phyloP scores from a whole-genome alignment of 23 tunicate species.

The Styela clava region DNA sequence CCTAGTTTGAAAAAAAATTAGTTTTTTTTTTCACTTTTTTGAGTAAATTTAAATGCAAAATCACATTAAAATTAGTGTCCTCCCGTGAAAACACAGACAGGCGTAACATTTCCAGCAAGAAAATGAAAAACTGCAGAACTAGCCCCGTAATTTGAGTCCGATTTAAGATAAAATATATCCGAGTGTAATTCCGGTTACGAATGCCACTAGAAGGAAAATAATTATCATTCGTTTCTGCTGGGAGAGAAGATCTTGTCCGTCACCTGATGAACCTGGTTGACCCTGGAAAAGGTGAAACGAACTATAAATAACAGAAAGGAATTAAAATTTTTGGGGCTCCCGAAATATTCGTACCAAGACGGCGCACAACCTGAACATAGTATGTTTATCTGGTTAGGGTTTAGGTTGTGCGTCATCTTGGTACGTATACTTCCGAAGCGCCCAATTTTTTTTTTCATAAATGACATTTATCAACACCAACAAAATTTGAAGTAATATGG shows the following conservation, averaged over 20 bases:
- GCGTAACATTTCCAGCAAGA: not conserved
- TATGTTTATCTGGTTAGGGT: too few species aligned
- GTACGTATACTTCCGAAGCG: too few species aligned
- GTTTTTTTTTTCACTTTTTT: not conserved
- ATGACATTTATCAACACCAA: not conserved
- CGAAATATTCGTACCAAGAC: too few species aligned
- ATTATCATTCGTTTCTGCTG: constrained; percentile 26
- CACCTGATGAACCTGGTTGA: not conserved
- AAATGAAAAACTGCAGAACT: not conserved
- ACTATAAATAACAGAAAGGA: not conserved
- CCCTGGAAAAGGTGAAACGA: constrained; percentile 15
- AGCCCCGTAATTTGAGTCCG: not conserved
- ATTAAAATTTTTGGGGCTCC: too few species aligned
- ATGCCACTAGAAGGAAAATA: constrained; percentile 17
- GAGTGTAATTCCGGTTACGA: constrained; percentile 29
- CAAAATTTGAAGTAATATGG: too few species aligned
- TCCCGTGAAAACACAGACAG: not conserved
- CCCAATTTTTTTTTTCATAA: too few species aligned
- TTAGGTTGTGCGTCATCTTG: too few species aligned
- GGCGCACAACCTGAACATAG: too few species aligned
- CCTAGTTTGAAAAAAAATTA: not conserved
- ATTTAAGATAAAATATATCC: constrained; percentile 31
- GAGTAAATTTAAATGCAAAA: not conserved
- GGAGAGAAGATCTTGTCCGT: not conserved
- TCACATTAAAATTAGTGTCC: not conserved